Conservation (phyloP, 2,797 vertebrate genomes). For the Enteromius paludinosus region DNA sequence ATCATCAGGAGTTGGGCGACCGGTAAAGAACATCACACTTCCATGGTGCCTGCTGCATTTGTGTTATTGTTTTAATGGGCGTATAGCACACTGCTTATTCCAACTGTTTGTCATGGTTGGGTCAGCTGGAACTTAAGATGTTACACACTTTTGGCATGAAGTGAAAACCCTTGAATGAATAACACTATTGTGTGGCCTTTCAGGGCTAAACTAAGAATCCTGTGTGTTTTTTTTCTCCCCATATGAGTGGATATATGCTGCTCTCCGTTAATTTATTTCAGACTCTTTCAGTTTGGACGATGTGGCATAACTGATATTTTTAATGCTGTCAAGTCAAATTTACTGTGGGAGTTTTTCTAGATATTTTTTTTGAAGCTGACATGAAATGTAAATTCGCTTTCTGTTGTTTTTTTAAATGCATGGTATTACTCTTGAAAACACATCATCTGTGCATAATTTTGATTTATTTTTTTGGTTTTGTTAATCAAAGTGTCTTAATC, state of each 20-base stretch:
- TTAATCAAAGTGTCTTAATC: not conserved
- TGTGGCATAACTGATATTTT: not conserved
- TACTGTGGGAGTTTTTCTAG: not conserved
- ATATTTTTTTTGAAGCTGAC: not conserved
- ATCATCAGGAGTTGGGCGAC: slow-evolving; percentile 29
- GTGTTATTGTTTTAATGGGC: slow-evolving; percentile 5
- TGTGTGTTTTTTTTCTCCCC: not conserved
- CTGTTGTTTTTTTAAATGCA: not conserved
- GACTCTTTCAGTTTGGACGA: not conserved
- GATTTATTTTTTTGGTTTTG: not conserved
- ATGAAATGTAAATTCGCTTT: not conserved
- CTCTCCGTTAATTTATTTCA: not conserved
- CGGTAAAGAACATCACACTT: slow-evolving; percentile 36
- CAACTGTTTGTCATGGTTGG: not conserved
- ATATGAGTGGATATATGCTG: not conserved
- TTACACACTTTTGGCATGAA: not conserved
- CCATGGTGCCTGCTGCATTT: slow-evolving; percentile 39
- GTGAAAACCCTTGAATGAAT: not conserved
- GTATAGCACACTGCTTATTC: slow-evolving; percentile 4
- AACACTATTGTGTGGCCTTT: not conserved
- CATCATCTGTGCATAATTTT: not conserved
- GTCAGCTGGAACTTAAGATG: not conserved
- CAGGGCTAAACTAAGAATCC: not conserved
- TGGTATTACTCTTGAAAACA: not conserved
- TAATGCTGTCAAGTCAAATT: not conserved